Conservation (phyloP, 2,888 invertebrate species). For the Pristionchus fissidentatus region DNA sequence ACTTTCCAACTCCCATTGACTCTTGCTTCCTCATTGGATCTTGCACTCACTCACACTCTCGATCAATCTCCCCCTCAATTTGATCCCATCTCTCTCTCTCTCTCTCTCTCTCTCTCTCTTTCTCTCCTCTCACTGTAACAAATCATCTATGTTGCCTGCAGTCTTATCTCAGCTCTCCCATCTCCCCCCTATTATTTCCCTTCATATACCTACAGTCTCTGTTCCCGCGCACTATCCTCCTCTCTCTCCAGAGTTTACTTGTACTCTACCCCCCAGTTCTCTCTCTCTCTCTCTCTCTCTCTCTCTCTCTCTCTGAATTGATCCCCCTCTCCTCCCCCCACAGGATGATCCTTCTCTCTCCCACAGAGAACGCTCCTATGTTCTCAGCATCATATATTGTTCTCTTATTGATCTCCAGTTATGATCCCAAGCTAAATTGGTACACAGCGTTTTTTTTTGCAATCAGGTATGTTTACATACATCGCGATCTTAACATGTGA, state of each 20-base stretch:
- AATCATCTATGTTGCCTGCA: not conserved
- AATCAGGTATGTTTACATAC: no score
- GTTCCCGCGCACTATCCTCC: not conserved
- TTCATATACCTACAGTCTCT: not conserved
- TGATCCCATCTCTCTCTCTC: slow-evolving; percentile 2
- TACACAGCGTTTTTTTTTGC: no score
- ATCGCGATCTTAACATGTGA: no score
- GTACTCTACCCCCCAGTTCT: slow-evolving; percentile 22
- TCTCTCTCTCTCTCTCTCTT: slow-evolving; percentile 1
- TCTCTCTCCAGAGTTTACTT: slow-evolving; percentile 47
- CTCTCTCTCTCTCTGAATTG: slow-evolving; percentile 1
- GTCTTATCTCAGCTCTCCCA: slow-evolving; percentile 1
- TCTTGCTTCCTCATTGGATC: not conserved
- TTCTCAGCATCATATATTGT: not conserved
- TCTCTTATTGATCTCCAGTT: no score
- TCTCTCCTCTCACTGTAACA: slow-evolving; percentile 1
- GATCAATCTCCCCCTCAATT: not conserved
- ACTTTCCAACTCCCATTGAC: not conserved
- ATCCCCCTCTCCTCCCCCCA: slow-evolving; percentile 1
- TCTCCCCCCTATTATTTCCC: not conserved
- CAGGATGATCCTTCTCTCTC: not conserved
- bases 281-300: slow-evolving; percentile 24
- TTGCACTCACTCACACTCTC: not conserved
- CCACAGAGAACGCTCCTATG: no score
- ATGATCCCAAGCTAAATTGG: no score